phyloP scores from a whole-genome alignment of 2,888 invertebrate genomes.

The Hypomecis punctinalis region DNA sequence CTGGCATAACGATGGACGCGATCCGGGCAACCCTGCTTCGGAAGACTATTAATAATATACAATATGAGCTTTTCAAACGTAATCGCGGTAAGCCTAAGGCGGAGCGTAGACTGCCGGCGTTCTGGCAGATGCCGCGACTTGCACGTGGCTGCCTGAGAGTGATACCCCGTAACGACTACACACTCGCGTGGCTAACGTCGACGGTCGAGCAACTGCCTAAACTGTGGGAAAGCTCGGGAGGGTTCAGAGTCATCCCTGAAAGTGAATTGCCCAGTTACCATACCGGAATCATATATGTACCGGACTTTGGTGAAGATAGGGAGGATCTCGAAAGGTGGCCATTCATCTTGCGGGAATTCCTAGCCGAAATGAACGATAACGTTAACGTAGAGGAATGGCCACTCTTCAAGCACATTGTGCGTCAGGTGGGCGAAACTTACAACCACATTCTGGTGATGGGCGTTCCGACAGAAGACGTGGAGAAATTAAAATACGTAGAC shows the following conservation, averaged over 20 bases:
- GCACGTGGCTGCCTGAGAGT: neutral
- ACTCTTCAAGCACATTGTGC: neutral
- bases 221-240: neutral
- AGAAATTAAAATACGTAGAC: neutral
- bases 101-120: neutral
- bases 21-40: too few species aligned
- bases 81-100: neutral
- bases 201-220: neutral
- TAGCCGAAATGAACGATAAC: neutral
- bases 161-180: neutral
- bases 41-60: too few species aligned
- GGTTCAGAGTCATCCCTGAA: slow-evolving; percentile 1
- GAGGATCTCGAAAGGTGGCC: slow-evolving; percentile 2
- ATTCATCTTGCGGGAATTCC: slow-evolving; percentile 1
- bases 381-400: neutral
- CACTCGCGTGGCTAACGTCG: slow-evolving; percentile 1
- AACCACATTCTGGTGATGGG: slow-evolving; percentile 3
- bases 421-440: neutral
- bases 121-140: neutral
- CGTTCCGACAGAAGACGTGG: neutral
- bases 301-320: neutral
- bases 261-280: neutral
- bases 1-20: too few species aligned
- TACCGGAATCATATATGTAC: neutral
- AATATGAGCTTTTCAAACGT: neutral